Conservation (phyloP, 2,113 vertebrate genomes). For the Catagonus wagneri region DNA sequence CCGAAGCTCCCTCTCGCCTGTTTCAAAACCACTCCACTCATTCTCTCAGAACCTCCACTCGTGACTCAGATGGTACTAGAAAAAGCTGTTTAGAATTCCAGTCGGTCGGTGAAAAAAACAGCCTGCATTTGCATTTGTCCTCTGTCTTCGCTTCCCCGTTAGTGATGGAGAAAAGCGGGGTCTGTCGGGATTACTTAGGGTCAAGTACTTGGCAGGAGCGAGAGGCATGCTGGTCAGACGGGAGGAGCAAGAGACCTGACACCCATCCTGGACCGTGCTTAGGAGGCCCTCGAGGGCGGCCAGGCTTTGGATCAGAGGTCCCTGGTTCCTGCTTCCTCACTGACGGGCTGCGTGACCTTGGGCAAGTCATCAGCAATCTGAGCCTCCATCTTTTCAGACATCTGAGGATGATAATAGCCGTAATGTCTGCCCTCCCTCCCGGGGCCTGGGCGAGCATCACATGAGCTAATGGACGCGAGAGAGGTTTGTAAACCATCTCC, state of each 20-base stretch:
- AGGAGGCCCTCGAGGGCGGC: background rate
- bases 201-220: background rate
- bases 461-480: slow-evolving; percentile 29
- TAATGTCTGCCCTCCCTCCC: background rate
- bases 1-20: background rate
- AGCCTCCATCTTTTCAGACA: background rate
- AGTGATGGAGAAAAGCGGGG: background rate
- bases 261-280: background rate
- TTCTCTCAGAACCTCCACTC: background rate
- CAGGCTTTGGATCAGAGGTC: background rate
- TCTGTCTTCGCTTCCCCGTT: background rate
- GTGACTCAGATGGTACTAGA: background rate
- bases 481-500: slow-evolving; percentile 35
- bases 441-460: background rate
- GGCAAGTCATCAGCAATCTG: slow-evolving; percentile 28
- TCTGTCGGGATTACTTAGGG: background rate
- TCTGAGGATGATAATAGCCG: background rate
- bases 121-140: background rate
- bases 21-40: slow-evolving; percentile 24
- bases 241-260: background rate
- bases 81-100: background rate
- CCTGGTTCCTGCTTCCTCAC: background rate
- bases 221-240: background rate
- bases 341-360: slow-evolving; percentile 45
- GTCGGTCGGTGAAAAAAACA: background rate